Base-by-base conservation (phyloP, 1,140 invertebrate genomes). In the Armadillidium nasatum region DNA sequence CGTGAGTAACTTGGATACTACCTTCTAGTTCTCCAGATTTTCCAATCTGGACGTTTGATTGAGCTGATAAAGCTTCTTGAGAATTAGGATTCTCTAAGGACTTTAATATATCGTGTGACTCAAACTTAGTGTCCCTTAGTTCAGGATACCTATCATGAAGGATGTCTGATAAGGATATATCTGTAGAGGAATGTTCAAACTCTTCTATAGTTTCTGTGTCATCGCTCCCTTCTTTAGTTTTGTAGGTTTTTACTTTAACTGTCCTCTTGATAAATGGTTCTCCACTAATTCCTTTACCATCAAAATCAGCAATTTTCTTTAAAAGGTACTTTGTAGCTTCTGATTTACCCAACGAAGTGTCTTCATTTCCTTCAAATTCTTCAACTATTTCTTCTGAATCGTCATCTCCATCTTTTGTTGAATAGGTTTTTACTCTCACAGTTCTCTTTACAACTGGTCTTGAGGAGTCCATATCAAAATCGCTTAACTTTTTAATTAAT, bases 281-380 rank as follows among this genome's bases (percentile, higher is more conserved):
- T 13, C 50, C 50, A 60, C 50, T 60, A 15, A 60, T 15, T 60
- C 50, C 50, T 60, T 19, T 60, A 15, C 50, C 50, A 60, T 60
- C 50, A 60, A 60, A 60, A 60, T 60, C 50, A 7, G 50, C 50
- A 60, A 60, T 60, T 60, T 60, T 60, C 19, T 60, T 60, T 19
- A 60, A 60, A 60, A 60, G 50, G 19, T 15, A 60, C 50, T 60
- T 60, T 13, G 50, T 60, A 19, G 50, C 50, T 60, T 60, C 50
- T 15, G 50, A 60, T 60, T 60, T 60, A 60, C 19, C 50, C 7
- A 60, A 7, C 3, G 50, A 15, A 13, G 50, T 4, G 7, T 60
- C 50, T 15, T 60, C 11, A 60, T 13, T 19, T 7, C 50, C 50
- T 60, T 60, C 50, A 19, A 15, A 60, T 60, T 60, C 50, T 60